phyloP scores from a whole-genome alignment of 2,888 invertebrate genomes.

The Tethea ocularis region DNA sequence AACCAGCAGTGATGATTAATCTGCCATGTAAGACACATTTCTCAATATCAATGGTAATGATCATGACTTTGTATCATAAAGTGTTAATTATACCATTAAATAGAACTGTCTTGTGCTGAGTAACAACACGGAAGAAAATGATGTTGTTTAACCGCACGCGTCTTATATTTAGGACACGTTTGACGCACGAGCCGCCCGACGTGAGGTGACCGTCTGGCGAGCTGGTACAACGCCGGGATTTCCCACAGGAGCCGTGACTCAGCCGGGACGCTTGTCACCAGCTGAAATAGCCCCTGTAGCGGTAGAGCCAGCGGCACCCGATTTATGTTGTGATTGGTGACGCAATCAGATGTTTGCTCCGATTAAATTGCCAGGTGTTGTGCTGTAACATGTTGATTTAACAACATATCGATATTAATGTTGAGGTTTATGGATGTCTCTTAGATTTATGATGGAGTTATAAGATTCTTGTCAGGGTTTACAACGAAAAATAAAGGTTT shows the following conservation, averaged over 20 bases:
- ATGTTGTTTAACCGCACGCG: constrained; percentile 16
- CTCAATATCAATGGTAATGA: too few species aligned
- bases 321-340: constrained; percentile 5
- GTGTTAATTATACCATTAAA: neutral
- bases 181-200: constrained; percentile 53
- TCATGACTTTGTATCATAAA: neutral
- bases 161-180: constrained; percentile 49
- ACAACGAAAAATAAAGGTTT: too few species aligned
- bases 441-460: too few species aligned
- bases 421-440: too few species aligned
- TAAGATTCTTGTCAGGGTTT: too few species aligned
- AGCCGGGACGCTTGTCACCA: constrained; percentile 35
- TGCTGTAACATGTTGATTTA: neutral
- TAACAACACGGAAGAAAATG: neutral
- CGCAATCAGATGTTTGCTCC: constrained; percentile 1
- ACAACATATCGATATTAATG: neutral
- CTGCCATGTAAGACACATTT: too few species aligned
- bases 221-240: constrained; percentile 41
- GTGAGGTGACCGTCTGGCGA: constrained; percentile 22
- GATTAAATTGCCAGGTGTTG: neutral
- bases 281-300: constrained; percentile 31
- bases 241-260: constrained; percentile 44
- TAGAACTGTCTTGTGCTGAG: neutral
- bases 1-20: too few species aligned
- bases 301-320: constrained; percentile 1